phyloP scores from a whole-genome alignment of 2,113 vertebrate genomes.

The Pipa parva region DNA sequence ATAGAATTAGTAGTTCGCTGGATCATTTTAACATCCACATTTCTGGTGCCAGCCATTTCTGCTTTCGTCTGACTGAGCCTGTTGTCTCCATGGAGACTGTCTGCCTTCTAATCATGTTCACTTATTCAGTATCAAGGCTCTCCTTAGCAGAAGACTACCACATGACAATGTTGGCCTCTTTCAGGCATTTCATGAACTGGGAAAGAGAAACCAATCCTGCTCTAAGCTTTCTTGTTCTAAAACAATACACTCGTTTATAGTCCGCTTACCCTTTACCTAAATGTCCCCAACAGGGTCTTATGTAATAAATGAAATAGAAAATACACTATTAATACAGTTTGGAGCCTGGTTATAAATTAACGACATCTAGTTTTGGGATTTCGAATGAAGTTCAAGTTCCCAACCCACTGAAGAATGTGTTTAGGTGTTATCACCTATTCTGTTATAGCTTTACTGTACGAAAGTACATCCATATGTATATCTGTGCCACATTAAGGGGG shows the following conservation, averaged over 20 bases:
- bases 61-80: constrained; percentile 6
- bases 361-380: too few relatives aligned
- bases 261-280: constrained; percentile 25
- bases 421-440: too few relatives aligned
- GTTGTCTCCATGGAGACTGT: constrained; percentile 30
- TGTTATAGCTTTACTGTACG: too few relatives aligned
- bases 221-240: constrained; percentile 10
- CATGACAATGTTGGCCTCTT: constrained; percentile 27
- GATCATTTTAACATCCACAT: neutral
- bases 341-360: neutral
- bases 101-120: constrained; percentile 21
- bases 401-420: neutral
- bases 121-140: neutral
- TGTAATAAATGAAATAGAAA: constrained; percentile 10
- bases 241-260: constrained; percentile 30
- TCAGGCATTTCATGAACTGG: constrained; percentile 28
- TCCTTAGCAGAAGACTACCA: constrained; percentile 15
- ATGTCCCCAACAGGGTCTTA: constrained; percentile 20
- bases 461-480: too few relatives aligned
- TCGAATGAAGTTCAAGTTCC: neutral
- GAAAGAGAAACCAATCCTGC: constrained; percentile 17
- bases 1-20: neutral
- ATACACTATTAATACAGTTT: constrained; percentile 4
- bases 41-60: constrained; percentile 22
- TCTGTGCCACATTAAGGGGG: too few relatives aligned